Evolutionary conservation across 2,113 vertebrate genomes (phyloP), one percentile per base, ranked within the genome.

Genomic region (Nerophis lumbriciformis): DNA sequence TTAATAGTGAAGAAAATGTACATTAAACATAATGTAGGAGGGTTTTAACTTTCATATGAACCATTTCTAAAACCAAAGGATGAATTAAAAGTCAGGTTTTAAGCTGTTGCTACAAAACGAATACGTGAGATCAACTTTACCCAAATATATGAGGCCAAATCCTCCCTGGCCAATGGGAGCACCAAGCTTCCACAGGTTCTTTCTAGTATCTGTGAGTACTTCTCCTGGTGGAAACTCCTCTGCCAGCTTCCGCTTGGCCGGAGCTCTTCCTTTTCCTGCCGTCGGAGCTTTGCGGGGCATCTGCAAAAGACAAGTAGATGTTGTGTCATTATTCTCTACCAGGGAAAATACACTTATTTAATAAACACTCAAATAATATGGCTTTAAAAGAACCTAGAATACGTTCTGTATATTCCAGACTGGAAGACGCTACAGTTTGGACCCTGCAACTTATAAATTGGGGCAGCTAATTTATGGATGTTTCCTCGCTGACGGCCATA

Each of bases 161-260:
- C 96, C 96, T 3, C 96, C 96, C 54, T 95, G 92, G 11, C 96
- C 96, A 53, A 98, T 48, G 0, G 93, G 90, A 6, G 55, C 45
- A 1, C 96, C 96, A 45, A 99, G 87, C 68, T 94, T 96, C 96
- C 96, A 99, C 7, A 92, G 84, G 76, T 93, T 96, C 80, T 93
- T 95, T n/a, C 74, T 79, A 0, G 88, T 90, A 79, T 97, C 96
- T 1, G 83, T 93, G 53, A 99, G 69, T 39, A 98, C 61, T 72
- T 99, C 96, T 15, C 95, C 95, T 0, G 82, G 59, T 19, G 92
- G 87, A 73, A 99, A 97, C 28, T 92, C 87, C 73, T 96, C 95
- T 2, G 96, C 94, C 67, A 99, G 91, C 48, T 90, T 93, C 66
- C 93, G 89, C 84, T 95, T 96, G 0, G 88, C 72, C 15, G 95